These are phyloP conservation scores for Threskiornis aethiopicus DNA, from an alignment of 2,797 vertebrate species.

Conservation along the genomic window DNA sequence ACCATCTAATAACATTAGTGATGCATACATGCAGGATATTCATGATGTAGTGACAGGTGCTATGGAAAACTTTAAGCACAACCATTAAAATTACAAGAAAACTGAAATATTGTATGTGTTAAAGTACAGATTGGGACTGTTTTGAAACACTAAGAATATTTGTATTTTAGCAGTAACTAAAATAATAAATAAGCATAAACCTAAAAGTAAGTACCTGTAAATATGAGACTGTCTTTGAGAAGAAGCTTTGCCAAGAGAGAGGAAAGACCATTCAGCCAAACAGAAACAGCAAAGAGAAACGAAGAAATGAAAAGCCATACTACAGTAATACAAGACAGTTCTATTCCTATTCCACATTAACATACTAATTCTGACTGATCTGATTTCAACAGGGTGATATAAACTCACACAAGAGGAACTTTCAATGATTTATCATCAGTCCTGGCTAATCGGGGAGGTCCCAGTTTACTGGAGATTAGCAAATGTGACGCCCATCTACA, in stretches of 20 bases:
- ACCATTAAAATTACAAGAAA: not conserved
- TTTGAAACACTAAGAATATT: not conserved
- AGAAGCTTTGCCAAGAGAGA: not conserved
- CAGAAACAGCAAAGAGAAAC: not conserved
- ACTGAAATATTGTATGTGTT: not conserved
- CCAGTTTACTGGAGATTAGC: not conserved
- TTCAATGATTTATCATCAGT: not conserved
- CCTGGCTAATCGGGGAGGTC: not conserved
- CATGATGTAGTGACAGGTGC: not conserved
- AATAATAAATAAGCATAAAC: not conserved
- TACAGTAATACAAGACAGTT: not conserved
- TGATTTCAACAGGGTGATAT: not conserved
- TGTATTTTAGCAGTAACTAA: not conserved
- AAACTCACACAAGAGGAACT: not conserved
- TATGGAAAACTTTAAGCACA: not conserved
- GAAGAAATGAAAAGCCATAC: not conserved
- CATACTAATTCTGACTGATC: not conserved
- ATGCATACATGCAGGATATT: not conserved
- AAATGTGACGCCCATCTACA: not conserved
- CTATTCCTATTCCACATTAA: not conserved
- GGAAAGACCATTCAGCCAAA: not conserved
- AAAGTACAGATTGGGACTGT: not conserved
- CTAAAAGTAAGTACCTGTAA: not conserved
- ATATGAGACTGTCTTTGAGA: not conserved
- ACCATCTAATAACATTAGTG: not conserved